Evolutionary conservation across 1,140 invertebrate species (phyloP), one percentile per base, ranked within the genome.

Genomic region (Ceratina japonica): DNA sequence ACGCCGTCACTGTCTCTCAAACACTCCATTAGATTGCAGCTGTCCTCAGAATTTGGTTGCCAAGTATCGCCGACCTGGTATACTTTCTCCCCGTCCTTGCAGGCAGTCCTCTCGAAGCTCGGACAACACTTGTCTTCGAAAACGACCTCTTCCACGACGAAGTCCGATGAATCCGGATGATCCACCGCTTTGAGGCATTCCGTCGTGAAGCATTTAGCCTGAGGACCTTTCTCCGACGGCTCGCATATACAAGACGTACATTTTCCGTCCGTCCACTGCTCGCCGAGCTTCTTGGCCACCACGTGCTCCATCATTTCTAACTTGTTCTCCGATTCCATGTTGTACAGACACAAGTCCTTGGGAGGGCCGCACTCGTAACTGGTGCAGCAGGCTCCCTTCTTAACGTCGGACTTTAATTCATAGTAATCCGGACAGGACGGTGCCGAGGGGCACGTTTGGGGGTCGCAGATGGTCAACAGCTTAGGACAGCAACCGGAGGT

Each of bases 401-500:
- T 83, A n/a, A 93, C 90, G 1, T 85, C 88, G 3, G 89, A 89
- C 22, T 91, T 89, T 1, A 94, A 75, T 5, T 91, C 91, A 72
- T 95, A 93, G 87, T 94, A 95, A 68, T 94, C 84, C 1, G 92
- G 92, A 83, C 96, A 97, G 15, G 84, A 85, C 3, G 93, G 90
- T 51, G 89, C 80, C 3, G 91, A 52, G 4, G 95, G 95, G 88
- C 96, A 97, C 1, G 88, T 93, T 37, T 94, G 93, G 8, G 91
- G 90, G 27, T 94, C 92, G 79, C 96, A 97, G 1, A 94, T 85
- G 49, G 93, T 90, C 52, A 93, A 89, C 2, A 93, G 90, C 24
- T 91, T 92, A 0, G 95, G 94, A 87, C 96, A 97, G 87, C 96
- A 97, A 3, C 95, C 96, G 51, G 92, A 92, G 22, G 90, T 90